Evolutionary conservation across 2,888 invertebrate genomes (phyloP).

Genomic region (Andrena marginata): DNA sequence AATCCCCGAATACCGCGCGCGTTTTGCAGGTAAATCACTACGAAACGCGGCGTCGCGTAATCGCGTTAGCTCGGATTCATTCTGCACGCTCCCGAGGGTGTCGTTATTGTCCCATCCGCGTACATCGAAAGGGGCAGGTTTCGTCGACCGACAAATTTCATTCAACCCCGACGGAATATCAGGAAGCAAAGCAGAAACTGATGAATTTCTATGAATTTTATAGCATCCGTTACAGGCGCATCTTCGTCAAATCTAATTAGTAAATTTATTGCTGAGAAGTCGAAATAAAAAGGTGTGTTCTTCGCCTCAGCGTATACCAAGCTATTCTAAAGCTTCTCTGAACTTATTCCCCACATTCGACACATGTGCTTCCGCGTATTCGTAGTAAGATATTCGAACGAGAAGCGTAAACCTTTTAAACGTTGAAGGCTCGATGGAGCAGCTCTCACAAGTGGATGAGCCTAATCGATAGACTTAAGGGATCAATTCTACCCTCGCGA

Average conservation of each 20-base stretch:
- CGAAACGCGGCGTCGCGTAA: conserved; percentile 75
- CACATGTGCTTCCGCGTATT: too few species aligned
- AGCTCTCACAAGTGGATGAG: conserved; percentile 34
- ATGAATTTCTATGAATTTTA: too few species aligned
- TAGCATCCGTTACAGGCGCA: too few species aligned
- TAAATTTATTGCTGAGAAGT: too few species aligned
- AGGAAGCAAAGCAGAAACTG: too few species aligned
- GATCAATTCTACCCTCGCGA: conserved; percentile 29
- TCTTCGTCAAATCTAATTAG: too few species aligned
- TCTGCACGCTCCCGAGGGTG: conserved; percentile 76
- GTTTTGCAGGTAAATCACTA: conserved; percentile 78
- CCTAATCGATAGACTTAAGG: conserved; percentile 35
- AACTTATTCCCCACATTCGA: too few species aligned
- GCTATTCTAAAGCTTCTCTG: too few species aligned
- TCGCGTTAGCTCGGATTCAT: conserved; percentile 78
- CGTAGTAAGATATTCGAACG: too few species aligned
- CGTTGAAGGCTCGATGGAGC: neutral
- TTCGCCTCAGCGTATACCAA: too few species aligned
- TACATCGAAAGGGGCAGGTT: conserved; percentile 42
- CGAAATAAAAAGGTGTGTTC: too few species aligned
- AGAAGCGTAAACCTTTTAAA: neutral
- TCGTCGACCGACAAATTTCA: conserved; percentile 38
- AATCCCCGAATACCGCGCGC: conserved; percentile 3
- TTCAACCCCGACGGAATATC: neutral
- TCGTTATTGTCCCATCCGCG: conserved; percentile 76